These are phyloP conservation scores for Petroica traversi DNA, from an alignment of 2,113 vertebrate species.

Conservation along the genomic window DNA sequence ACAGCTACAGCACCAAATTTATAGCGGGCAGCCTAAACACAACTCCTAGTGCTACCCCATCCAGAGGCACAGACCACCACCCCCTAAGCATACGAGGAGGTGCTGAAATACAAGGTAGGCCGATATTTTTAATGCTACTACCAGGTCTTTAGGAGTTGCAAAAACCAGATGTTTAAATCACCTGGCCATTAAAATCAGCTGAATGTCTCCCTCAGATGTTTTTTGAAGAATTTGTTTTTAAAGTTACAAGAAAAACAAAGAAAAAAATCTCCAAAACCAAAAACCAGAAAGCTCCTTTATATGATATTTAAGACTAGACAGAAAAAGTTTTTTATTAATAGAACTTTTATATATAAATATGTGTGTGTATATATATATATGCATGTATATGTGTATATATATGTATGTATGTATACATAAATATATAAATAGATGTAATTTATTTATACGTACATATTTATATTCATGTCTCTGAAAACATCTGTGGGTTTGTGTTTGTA, in stretches of 20 bases:
- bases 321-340: neutral
- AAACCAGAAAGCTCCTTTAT: neutral
- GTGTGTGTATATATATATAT: neutral
- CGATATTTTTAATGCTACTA: neutral
- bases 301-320: neutral
- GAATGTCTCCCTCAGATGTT: neutral
- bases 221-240: neutral
- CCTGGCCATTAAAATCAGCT: neutral
- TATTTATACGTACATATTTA: neutral
- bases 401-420: accelerated
- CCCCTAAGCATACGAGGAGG: neutral
- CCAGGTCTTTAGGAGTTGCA: neutral
- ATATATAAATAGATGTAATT: neutral
- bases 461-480: neutral
- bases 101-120: neutral
- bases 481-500: neutral
- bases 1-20: neutral
- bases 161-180: neutral
- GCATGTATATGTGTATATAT: too few species aligned
- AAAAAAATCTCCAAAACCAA: neutral
- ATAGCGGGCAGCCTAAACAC: neutral
- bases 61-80: neutral
- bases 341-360: neutral
- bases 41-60: neutral
- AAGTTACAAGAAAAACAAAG: neutral